Percentiles rank a stretch among this genome's conserved stretches.
Evolutionary conservation across 64 coral and sea anemone genomes (phyloP).

Genomic region (Montipora efflorescens): DNA sequence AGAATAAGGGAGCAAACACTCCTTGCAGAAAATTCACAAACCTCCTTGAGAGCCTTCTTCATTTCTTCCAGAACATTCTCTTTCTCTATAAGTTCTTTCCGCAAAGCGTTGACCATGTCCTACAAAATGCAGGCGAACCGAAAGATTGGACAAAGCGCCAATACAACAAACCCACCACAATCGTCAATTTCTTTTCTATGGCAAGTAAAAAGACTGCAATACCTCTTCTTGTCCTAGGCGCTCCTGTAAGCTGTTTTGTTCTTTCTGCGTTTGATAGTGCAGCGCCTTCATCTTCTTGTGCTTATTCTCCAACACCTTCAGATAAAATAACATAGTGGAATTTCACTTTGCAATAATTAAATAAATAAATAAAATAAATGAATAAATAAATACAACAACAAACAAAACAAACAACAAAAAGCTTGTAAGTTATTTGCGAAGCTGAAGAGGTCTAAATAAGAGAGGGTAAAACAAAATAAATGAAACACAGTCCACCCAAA

Average conservation of each 20-base stretch:
- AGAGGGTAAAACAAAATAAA: too few relatives aligned
- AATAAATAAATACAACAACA: too few relatives aligned
- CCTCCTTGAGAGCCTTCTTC: constrained; percentile 79
- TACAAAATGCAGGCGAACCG: not conserved
- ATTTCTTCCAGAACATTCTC: constrained; percentile 73
- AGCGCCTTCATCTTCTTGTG: constrained; percentile 94
- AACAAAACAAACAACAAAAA: too few relatives aligned
- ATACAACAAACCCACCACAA: too few relatives aligned
- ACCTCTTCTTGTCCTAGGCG: constrained; percentile 84
- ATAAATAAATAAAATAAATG: too few relatives aligned
- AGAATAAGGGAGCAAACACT: too few relatives aligned
- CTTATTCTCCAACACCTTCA: constrained; percentile 77
- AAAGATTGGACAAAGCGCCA: too few relatives aligned
- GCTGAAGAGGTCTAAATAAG: too few relatives aligned
- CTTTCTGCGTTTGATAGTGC: constrained; percentile 74
- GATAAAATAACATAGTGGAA: not conserved
- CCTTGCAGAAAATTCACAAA: not conserved
- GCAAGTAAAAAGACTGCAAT: not conserved
- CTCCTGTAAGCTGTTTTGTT: constrained; percentile 73
- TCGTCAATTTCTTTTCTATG: too few relatives aligned
- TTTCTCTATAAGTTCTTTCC: constrained; percentile 65
- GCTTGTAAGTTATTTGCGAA: too few relatives aligned
- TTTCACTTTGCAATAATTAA: not conserved
- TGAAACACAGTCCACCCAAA: too few relatives aligned
- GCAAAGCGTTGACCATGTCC: constrained; percentile 78